These are phyloP conservation scores for Folsomia candida DNA, from an alignment of 2,888 invertebrate species.

Conservation along the genomic window DNA sequence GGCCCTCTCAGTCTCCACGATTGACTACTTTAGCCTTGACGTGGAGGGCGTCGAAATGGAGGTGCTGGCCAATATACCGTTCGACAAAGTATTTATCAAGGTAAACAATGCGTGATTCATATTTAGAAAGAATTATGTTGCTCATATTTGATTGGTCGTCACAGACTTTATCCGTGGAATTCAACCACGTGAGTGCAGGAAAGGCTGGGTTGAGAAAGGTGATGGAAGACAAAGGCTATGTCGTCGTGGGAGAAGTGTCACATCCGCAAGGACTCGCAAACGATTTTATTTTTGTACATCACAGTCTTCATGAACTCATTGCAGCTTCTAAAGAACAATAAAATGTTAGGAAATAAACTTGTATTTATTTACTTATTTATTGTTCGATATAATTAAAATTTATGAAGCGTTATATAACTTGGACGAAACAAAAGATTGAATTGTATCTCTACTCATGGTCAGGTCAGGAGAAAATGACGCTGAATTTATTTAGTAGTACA, in stretches of 20 bases:
- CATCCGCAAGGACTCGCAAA: conserved; percentile 48
- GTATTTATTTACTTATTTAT: no score
- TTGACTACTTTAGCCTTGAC: conserved; percentile 56
- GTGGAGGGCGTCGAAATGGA: conserved; percentile 55
- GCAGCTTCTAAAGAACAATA: no score
- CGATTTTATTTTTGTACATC: conserved; percentile 51
- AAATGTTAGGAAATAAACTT: no score
- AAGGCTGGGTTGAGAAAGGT: conserved; percentile 40
- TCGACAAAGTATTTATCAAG: conserved; percentile 53
- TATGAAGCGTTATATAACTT: no score
- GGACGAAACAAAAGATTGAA: no score
- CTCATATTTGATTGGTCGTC: not conserved
- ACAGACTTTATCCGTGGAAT: conserved; percentile 51
- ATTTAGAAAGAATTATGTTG: not conserved
- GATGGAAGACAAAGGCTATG: conserved; percentile 50
- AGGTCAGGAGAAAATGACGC: no score
- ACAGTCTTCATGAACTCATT: no score
- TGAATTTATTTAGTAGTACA: no score
- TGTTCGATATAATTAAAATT: no score
- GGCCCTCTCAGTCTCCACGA: conserved; percentile 53
- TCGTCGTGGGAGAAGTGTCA: conserved; percentile 44
- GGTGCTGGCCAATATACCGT: conserved; percentile 54
- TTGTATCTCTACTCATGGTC: no score
- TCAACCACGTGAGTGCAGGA: conserved; percentile 49
- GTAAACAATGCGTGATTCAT: conserved; percentile 37